Evolutionary conservation across 2,113 vertebrate species (phyloP), one percentile per base, ranked within the genome.

Genomic region (Catharus minimus): DNA sequence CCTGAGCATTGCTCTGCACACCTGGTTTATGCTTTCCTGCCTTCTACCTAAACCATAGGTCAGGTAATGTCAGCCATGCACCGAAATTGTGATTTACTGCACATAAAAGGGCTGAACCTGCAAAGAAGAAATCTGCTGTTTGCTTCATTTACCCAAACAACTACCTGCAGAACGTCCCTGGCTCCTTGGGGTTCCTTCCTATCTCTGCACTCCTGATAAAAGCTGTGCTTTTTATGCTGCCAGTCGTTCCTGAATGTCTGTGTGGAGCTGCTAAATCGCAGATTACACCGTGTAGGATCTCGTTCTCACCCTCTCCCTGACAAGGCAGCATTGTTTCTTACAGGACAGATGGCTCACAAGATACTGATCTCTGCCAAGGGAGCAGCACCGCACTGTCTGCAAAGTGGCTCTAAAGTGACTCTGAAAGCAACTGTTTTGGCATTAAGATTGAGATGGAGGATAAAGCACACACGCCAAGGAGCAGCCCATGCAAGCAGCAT

Each of bases 281-380:
- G 73, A 50, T 38, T 10, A 52, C 65, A 88, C 5, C 41, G 58
- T 11, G 65, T 43, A 73, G 61, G 60, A 36, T 73, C 88, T 86
- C 20, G 2, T 92, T 83, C 77, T 82, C 83, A 67, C 83, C 84
- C 74, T n/a, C 84, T 87, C 82, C 64, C 84, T 44, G 81, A 86
- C 71, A 75, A 92, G 92, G 49, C 1, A 90, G 67, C 81, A 76
- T 89, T 93, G 93, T 93, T 95, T 92, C 90, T 89, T 93, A 78
- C 89, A 85, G 88, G 76, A 93, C 89, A 94, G 84, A 90, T 92
- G 86, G 90, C 66, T 86, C 19, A 50, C 28, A 32, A 84, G 67
- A 91, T 67, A 73, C 79, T 13, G 41, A 75, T 93, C 89, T 86
- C 74, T 89, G 75, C 85, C 93, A 89, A 39, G 16, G 23, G 71